A percentile compares a stretch with the other conserved stretches of the same genome.
These are phyloP conservation scores for Chaetodon trifascialis DNA, from an alignment of 2,113 vertebrate species.

Conservation along the genomic window DNA sequence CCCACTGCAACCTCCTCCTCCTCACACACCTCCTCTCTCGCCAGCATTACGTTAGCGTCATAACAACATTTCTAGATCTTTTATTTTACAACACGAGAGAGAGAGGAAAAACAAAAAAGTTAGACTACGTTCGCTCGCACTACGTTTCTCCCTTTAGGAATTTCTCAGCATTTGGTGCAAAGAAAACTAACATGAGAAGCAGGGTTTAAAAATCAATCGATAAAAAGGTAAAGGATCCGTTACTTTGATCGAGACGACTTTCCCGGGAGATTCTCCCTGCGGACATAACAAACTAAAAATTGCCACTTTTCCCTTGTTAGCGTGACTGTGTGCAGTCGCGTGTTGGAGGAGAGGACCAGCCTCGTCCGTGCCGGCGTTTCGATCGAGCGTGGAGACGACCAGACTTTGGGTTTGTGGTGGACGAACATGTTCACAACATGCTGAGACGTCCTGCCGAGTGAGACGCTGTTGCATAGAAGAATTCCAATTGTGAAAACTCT, in stretches of 20 bases:
- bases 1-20: slow-evolving; percentile 40
- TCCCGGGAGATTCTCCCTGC: slow-evolving; percentile 44
- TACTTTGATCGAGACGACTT: slow-evolving; percentile 30
- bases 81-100: slow-evolving; percentile 47
- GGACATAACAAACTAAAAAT: slow-evolving; percentile 62
- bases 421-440: slow-evolving; percentile 8
- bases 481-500: slow-evolving; percentile 27
- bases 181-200: slow-evolving; percentile 42
- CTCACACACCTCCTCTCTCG: slow-evolving; percentile 8
- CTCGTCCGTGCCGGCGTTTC: slow-evolving; percentile 52
- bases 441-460: background rate
- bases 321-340: slow-evolving; percentile 26
- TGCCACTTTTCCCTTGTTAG: slow-evolving; percentile 78
- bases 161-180: slow-evolving; percentile 50
- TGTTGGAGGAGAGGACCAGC: slow-evolving; percentile 72
- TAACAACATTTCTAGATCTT: slow-evolving; percentile 44
- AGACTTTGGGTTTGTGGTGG: slow-evolving; percentile 40
- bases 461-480: slow-evolving; percentile 63
- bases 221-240: slow-evolving; percentile 20
- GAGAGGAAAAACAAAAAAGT: background rate
- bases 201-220: background rate
- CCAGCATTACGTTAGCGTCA: slow-evolving; percentile 51
- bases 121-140: slow-evolving; percentile 32
- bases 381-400: slow-evolving; percentile 32
- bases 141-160: slow-evolving; percentile 41